Evolutionary conservation across 2,797 vertebrate genomes (phyloP).

Genomic region (Anguilla pacifica): DNA sequence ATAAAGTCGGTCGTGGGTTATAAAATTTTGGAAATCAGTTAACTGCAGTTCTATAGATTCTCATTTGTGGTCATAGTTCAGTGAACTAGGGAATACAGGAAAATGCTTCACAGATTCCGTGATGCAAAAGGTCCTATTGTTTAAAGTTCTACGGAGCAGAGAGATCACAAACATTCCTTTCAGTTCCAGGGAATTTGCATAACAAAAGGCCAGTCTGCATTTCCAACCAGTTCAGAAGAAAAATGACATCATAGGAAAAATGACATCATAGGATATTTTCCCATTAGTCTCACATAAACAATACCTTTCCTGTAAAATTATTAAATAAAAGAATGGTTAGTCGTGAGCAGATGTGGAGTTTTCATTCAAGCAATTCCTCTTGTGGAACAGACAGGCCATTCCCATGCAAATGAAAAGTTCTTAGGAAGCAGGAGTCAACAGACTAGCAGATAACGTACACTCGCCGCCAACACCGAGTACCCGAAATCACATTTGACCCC

Average conservation of each 20-base stretch:
- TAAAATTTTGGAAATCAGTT: too few relatives aligned
- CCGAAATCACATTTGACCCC: slow-evolving; percentile 24
- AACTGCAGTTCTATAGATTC: too few relatives aligned
- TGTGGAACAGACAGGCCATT: slow-evolving; percentile 22
- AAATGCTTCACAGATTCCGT: not conserved
- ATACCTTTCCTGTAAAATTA: not conserved
- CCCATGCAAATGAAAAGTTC: slow-evolving; percentile 38
- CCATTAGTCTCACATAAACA: not conserved
- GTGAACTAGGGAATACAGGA: not conserved
- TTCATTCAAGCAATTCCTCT: slow-evolving; percentile 26
- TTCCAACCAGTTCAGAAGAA: not conserved
- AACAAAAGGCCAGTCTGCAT: not conserved
- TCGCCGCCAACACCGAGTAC: not conserved
- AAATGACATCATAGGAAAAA: not conserved
- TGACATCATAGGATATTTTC: slow-evolving; percentile 7
- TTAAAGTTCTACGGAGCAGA: not conserved
- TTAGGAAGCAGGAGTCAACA: slow-evolving; percentile 40
- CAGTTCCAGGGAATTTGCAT: not conserved
- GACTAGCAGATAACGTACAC: slow-evolving; percentile 36
- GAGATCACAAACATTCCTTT: not conserved
- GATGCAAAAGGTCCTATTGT: not conserved
- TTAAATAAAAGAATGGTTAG: slow-evolving; percentile 34
- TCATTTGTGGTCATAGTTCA: too few relatives aligned
- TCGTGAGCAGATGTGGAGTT: slow-evolving; percentile 17
- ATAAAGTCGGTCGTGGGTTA: too few relatives aligned